Evolutionary conservation across 2,797 vertebrate species (phyloP).

Genomic region (Bovichtus diacanthus): DNA sequence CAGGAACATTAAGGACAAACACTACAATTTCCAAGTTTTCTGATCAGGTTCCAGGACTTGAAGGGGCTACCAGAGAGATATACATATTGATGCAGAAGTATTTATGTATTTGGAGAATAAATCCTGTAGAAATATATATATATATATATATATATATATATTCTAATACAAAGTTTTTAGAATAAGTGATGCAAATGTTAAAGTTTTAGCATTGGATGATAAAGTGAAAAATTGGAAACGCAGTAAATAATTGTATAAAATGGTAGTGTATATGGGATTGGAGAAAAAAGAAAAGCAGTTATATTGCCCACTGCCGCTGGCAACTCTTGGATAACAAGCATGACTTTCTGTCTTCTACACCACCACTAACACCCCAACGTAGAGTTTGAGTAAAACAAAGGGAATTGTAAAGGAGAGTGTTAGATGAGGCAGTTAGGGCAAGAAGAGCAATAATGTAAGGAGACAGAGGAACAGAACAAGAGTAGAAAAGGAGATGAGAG

Average conservation of each 20-base stretch:
- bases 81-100: neutral
- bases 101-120: too few relatives aligned
- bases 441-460: neutral
- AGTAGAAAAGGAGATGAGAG: neutral
- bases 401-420: neutral
- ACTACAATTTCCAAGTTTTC: neutral
- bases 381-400: slow-evolving; percentile 15
- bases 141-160: too few relatives aligned
- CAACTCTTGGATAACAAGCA: neutral
- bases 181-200: neutral
- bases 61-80: neutral
- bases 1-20: slow-evolving; percentile 14
- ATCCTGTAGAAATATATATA: neutral
- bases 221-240: too few relatives aligned
- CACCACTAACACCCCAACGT: neutral
- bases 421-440: neutral
- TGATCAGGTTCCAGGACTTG: neutral
- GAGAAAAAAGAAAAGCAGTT: neutral
- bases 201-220: neutral
- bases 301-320: neutral
- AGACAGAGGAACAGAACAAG: neutral
- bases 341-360: neutral
- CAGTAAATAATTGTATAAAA: neutral
- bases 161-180: neutral
- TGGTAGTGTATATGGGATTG: neutral